Base-by-base conservation (phyloP, 23 tunicate species). In the Trididemnum nubilum region DNA sequence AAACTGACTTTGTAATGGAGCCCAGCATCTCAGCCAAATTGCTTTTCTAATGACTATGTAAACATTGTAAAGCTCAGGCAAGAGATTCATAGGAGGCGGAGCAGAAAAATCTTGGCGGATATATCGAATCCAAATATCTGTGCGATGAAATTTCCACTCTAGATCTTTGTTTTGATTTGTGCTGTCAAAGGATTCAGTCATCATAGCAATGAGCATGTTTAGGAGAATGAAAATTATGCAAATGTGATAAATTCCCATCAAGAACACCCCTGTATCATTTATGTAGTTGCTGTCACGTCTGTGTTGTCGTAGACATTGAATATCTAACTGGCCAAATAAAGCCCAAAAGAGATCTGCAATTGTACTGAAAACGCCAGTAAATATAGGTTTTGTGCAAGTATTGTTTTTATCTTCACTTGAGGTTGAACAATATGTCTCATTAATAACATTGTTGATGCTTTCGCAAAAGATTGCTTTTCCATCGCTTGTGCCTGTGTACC, bases 131-230 rank as follows among this genome's bases (percentile, higher is more conserved):
- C 74, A 67, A 5, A 67, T 2, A 30, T 67, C 74, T 9, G 74
- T 67, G 7, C 74, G 37, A 31, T 32, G 33, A 67, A 67, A 67
- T 33, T 67, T 67, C 74, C 74, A 67, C 33, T 67, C 74, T n/a
- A n/a, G 12, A 32, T 67, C 74, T 67, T 67, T 67, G 74, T 67
- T 67, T 33, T 67, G 38, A 3, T 3, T 7, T 33, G 74, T 67
- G 31, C 25, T 33, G 5, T 67, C 74, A 67, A 31, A 67, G 2
- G 74, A 67, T 67, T 67, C 33, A 5, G 74, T 67, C 74, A 67
- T 67, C 74, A 67, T 67, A 5, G 74, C 74, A 67, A 67, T 67
- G 12, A 67, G n/a, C 74, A 67, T 67, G 33, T 67, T 67, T 4
- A 73, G 24, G 24, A 73, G 33, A 73, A 73, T 39, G 9, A 73